These are phyloP conservation scores for Engraulis encrasicolus DNA, from an alignment of 2,113 vertebrate genomes.

Conservation along the genomic window DNA sequence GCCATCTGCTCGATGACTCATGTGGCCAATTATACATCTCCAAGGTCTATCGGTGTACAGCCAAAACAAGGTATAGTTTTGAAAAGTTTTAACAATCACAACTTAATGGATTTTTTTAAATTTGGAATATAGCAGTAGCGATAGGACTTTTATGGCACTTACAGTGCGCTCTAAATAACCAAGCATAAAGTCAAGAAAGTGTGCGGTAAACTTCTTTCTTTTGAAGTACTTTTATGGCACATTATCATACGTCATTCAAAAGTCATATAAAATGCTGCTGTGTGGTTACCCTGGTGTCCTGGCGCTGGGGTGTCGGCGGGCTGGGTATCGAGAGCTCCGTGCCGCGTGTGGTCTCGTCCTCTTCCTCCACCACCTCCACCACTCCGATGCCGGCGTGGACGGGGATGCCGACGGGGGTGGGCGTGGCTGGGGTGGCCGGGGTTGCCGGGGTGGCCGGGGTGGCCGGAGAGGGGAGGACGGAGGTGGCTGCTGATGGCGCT, in stretches of 20 bases:
- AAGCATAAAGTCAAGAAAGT: no score
- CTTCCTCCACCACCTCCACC: constrained; percentile 40
- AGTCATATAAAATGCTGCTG: background rate
- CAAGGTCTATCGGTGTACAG: background rate
- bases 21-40: background rate
- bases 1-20: background rate
- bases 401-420: background rate
- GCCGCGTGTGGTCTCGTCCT: constrained; percentile 66
- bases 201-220: no score
- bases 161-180: no score
- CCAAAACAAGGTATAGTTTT: no score
- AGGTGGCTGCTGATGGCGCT: background rate
- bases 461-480: background rate
- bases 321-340: constrained; percentile 72
- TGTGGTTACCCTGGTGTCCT: constrained; percentile 83
- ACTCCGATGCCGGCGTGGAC: background rate
- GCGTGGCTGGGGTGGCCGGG: background rate
- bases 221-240: no score
- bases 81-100: background rate
- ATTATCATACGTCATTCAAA: no score
- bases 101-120: background rate
- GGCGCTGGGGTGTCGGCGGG: constrained; percentile 66
- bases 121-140: no score
- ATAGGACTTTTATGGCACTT: no score
- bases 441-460: background rate